These are phyloP conservation scores for Hypanus sabinus DNA, from an alignment of 2,113 vertebrate genomes.

Conservation along the genomic window DNA sequence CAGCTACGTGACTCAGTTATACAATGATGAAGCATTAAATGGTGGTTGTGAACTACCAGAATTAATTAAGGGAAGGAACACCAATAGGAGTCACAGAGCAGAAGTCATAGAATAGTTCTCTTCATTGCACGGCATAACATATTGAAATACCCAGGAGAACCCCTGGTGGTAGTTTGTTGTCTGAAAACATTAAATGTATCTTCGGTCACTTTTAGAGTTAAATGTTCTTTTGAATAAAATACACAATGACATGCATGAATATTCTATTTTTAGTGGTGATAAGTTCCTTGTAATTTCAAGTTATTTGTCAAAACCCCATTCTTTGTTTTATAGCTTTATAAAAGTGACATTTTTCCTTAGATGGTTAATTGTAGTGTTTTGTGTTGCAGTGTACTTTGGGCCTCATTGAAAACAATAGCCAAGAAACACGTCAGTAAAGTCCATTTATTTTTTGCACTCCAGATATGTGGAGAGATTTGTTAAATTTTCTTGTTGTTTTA, in stretches of 20 bases:
- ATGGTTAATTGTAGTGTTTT: not conserved
- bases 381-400: not conserved
- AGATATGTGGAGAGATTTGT: not conserved
- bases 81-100: not conserved
- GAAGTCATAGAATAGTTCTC: not conserved
- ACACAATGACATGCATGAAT: not conserved
- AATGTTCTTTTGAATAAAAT: not conserved
- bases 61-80: not conserved
- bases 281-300: not conserved
- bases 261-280: not conserved
- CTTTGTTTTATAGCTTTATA: not conserved
- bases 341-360: conserved; percentile 29
- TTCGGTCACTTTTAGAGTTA: not conserved
- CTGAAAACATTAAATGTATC: not conserved
- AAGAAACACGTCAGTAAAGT: not conserved
- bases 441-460: not conserved
- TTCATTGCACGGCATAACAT: not conserved
- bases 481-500: conserved; percentile 14
- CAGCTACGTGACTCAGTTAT: not conserved
- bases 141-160: not conserved
- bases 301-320: conserved; percentile 17
- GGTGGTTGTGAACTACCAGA: not conserved
- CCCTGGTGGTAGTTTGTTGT: not conserved
- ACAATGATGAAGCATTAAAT: not conserved
- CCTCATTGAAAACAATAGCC: conserved; percentile 1